Percentiles rank a stretch among this genome's conserved stretches.
Conservation (phyloP, 30 jellyfish, hydroid and myxozoan species). For the Aurelia aurita complex sp. Pacific region DNA sequence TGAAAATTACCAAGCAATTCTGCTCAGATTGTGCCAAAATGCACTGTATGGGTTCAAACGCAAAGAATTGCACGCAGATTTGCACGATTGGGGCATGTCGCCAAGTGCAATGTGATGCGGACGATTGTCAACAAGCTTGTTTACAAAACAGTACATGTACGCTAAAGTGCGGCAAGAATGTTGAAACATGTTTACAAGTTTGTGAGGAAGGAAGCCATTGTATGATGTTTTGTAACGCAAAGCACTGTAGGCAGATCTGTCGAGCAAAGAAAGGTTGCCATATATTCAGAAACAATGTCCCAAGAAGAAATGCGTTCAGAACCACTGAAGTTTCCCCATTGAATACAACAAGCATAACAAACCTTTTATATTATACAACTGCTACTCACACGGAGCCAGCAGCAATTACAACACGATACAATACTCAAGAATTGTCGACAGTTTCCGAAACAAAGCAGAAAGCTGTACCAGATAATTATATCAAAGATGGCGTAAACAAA, state of each 20-base stretch:
- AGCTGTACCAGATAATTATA: neutral
- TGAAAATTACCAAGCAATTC: conserved; percentile 81
- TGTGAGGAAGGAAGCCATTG: conserved; percentile 85
- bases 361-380: too few relatives aligned
- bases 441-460: neutral
- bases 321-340: neutral
- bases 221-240: conserved; percentile 71
- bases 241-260: conserved; percentile 71
- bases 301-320: neutral
- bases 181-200: conserved; percentile 69
- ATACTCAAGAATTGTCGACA: neutral
- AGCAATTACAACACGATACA: conserved; percentile 1
- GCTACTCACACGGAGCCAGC: too few relatives aligned
- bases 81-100: conserved; percentile 76
- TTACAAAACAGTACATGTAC: conserved; percentile 75
- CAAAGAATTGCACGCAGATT: conserved; percentile 85
- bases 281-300: neutral
- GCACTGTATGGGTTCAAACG: conserved; percentile 74
- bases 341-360: too few relatives aligned
- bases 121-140: conserved; percentile 90
- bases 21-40: conserved; percentile 78
- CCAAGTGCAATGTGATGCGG: conserved; percentile 69
- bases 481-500: neutral
- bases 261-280: conserved; percentile 33
- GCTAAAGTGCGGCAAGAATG: conserved; percentile 73